Conservation (phyloP, 2,888 invertebrate genomes). For the Aleiodes leptofemur region DNA sequence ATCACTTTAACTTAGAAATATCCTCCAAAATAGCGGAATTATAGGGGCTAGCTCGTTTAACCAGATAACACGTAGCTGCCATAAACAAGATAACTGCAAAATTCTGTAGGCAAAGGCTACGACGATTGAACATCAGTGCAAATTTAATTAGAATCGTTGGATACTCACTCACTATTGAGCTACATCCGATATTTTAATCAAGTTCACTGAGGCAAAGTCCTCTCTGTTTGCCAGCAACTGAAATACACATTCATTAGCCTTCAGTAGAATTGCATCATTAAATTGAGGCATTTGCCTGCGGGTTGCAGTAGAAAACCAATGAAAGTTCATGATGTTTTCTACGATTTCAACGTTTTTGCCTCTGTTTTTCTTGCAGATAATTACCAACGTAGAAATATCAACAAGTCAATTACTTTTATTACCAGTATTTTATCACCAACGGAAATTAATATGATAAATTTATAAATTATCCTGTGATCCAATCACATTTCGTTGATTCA, state of each 20-base stretch:
- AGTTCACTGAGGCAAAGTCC: constrained; percentile 6
- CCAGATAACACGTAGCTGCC: neutral
- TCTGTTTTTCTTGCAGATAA: constrained; percentile 17
- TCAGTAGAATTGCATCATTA: constrained; percentile 14
- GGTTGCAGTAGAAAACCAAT: neutral
- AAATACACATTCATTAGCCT: constrained; percentile 1
- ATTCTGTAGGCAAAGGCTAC: too few relatives aligned
- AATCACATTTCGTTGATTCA: constrained; percentile 25
- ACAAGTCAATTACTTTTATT: constrained; percentile 28
- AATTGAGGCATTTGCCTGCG: constrained; percentile 3
- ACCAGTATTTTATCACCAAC: constrained; percentile 32
- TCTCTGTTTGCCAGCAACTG: neutral
- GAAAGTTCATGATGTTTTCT: constrained; percentile 11
- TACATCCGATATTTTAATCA: constrained; percentile 34
- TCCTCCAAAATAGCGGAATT: too few relatives aligned
- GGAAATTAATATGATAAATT: constrained; percentile 49
- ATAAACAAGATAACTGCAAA: neutral
- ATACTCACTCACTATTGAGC: neutral
- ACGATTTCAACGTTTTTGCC: constrained; percentile 6
- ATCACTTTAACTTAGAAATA: too few relatives aligned
- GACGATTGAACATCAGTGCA: neutral
- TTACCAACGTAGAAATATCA: constrained; percentile 34
- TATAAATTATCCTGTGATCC: constrained; percentile 44
- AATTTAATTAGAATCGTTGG: constrained; percentile 9
- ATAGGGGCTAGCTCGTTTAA: too few relatives aligned